Conservation (phyloP, 2,113 vertebrate genomes). For the Ctenodactylus gundi region DNA sequence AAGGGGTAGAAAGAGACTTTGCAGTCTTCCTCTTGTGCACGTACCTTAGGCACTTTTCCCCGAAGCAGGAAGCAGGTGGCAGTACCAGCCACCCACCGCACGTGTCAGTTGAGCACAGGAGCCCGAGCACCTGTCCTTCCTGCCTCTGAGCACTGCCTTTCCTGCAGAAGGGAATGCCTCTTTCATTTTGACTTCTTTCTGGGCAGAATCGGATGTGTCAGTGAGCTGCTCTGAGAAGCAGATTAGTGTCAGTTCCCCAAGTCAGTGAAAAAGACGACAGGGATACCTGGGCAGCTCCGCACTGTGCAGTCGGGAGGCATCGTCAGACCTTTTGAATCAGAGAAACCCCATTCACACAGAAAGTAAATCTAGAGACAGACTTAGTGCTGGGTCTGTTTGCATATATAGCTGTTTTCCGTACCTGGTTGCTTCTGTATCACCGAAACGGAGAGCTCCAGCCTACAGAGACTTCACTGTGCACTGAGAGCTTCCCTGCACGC, state of each 20-base stretch:
- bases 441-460: slow-evolving; percentile 25
- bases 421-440: slow-evolving; percentile 48
- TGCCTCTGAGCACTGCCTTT: fast-evolving
- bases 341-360: not conserved
- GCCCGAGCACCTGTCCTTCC: fast-evolving
- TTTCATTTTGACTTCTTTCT: not conserved
- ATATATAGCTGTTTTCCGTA: not conserved
- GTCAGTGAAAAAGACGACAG: not conserved
- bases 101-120: fast-evolving
- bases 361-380: not conserved
- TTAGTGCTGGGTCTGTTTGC: not conserved
- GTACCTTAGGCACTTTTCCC: not conserved
- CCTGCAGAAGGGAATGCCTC: fast-evolving
- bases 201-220: not conserved
- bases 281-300: fast-evolving
- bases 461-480: slow-evolving; percentile 61
- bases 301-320: too few species aligned
- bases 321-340: not conserved
- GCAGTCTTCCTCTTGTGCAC: not conserved
- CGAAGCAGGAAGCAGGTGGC: not conserved
- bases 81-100: not conserved
- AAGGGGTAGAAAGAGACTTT: not conserved
- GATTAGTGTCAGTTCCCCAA: not conserved
- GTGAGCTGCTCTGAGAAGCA: not conserved
- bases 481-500: slow-evolving; percentile 46